A percentile compares a stretch with the other conserved stretches of the same genome.
Evolutionary conservation across 1,140 invertebrate genomes (phyloP).

Genomic region (Chironomus striatipennis): DNA sequence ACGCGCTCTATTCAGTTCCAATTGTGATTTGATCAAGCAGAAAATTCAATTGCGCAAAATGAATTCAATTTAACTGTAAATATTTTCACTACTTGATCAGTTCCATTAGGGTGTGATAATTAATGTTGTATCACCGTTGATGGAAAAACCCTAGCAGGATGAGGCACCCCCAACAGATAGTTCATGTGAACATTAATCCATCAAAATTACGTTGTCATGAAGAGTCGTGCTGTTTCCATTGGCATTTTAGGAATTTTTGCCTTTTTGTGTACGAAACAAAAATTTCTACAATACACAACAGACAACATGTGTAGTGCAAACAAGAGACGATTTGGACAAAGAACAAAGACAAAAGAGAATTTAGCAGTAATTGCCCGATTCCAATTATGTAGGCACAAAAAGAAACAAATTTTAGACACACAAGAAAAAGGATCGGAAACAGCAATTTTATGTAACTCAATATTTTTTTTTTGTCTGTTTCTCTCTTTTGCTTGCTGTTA

Average conservation of each 20-base stretch:
- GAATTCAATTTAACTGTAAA: slow-evolving; percentile 22
- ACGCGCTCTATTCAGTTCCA: neutral
- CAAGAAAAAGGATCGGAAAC: neutral
- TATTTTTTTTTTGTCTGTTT: neutral
- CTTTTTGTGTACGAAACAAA: too few species aligned
- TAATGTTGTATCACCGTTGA: neutral
- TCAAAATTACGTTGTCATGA: neutral
- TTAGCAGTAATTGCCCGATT: neutral
- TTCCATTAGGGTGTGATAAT: slow-evolving; percentile 1
- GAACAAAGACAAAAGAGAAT: neutral
- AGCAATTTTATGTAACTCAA: neutral
- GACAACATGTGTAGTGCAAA: slow-evolving; percentile 3
- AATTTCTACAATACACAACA: too few species aligned
- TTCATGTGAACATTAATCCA: slow-evolving; percentile 6
- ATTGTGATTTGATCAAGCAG: slow-evolving; percentile 14
- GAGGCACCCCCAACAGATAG: neutral
- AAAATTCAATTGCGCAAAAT: slow-evolving; percentile 23
- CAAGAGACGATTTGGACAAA: neutral
- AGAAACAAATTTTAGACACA: too few species aligned
- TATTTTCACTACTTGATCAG: slow-evolving; percentile 18
- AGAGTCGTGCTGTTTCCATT: neutral
- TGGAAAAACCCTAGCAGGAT: neutral
- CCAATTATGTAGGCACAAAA: neutral
- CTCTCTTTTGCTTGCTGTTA: neutral
- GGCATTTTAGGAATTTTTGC: neutral